Base-by-base conservation (phyloP, 2,113 vertebrate species). In the Anarrhichthys ocellatus region DNA sequence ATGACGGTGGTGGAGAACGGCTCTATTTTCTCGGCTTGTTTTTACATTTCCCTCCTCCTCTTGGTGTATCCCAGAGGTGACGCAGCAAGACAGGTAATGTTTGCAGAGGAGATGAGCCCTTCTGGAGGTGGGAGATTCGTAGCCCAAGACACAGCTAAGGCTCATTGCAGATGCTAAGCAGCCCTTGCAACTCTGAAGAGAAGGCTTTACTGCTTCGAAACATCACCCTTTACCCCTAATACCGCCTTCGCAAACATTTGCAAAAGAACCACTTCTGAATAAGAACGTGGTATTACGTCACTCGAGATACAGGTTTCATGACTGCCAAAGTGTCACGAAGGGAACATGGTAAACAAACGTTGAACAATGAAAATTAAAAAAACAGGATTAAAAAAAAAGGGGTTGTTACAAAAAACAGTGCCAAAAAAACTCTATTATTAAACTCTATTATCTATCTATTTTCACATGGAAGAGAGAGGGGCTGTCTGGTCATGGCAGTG, bases 111-210 rank as follows among this genome's bases (percentile, higher is more conserved):
- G 91, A 92, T 92, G 88, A 92, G 93, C 84, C 88, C 87, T 76
- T 86, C 91, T 93, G 91, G 80, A 91, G 87, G 83, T 42, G 65
- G 52, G 76, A 91, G 92, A 93, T 92, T 91, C 61, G 83, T 82
- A 76, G 62, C 79, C 59, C 59, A 74, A 88, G 85, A 89, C 89
- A 59, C 72, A 71, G 73, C 86, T 82, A 83, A 85, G 81, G 68
- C 91, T 93, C 88, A 93, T 90, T 89, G 87, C 73, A 90, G 92
- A 94, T 94, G 89, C 90, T 92, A 93, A 94, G 93, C 89, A 93
- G 82, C 68, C 76, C 73, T 72, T 80, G 82, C 84, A 87, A 85
- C 84, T 85, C 88, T 34, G 48, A 83, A 88, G 88, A 87, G 67
- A 81, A 59, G 81, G 82, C 81, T 89, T 88, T 91, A 65, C 70